Base-by-base conservation (phyloP, 2,113 vertebrate genomes). In the Peucedramus taeniatus region DNA sequence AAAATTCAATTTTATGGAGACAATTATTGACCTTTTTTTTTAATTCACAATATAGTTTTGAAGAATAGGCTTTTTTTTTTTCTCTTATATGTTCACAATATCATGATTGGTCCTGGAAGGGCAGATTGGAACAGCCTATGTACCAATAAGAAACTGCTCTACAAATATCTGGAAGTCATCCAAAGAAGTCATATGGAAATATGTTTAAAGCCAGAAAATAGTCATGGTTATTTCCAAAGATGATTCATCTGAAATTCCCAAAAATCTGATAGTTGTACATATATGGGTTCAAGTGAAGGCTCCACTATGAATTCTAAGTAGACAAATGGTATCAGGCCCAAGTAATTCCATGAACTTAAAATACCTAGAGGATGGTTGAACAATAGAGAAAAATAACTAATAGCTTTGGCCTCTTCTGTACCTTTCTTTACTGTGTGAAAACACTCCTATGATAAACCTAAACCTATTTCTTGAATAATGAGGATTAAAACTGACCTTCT, bases 401-500 rank as follows among this genome's bases (percentile, higher is more conserved):
- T 27, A 40, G 11, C 26, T 83, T 71, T 87, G 24, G 15, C 24
- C 31, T 71, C 40, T 66, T 89, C 30, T 76, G 21, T 77, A 65
- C 39, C 31, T 74, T 69, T 70, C 51, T 49, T 60, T 61, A 65
- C 24, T 83, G 22, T 28, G 50, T 81, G 42, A n/a, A 87, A 28
- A 57, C 14, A 61, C 3, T 87, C 28, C 28, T 90, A 3, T 71
- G 44, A 91, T 77, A 95, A 89, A 92, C 45, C 11, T 74, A 77
- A 92, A 42, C 27, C 22, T 56, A 64, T 75, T 93, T 76, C 57
- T 82, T 93, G 44, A 83, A 50, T 31, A 56, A 20, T 18, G 30
- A 90, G 54, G 50, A 90, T 83, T 91, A 91, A 85, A 94, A 68
- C 19, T 72, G 70, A 90, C 82, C 78, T 87, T 78, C 72, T 86